phyloP scores from a whole-genome alignment of 2,113 vertebrate species.

The Jacana jacana region DNA sequence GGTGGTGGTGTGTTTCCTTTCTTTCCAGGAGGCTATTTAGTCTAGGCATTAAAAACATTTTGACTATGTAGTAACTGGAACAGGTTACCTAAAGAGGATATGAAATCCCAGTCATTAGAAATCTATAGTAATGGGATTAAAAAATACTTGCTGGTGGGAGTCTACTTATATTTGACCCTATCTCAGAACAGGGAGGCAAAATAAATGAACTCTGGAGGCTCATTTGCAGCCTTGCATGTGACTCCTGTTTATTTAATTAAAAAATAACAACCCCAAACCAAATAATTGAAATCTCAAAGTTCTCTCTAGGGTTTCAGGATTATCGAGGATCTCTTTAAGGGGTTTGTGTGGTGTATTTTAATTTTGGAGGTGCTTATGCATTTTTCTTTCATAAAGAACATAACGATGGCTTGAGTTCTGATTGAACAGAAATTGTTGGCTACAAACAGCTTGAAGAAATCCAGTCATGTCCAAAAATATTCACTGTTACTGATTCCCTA shows the following conservation, averaged over 20 bases:
- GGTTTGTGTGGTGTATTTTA: neutral
- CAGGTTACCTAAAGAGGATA: neutral
- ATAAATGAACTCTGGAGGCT: neutral
- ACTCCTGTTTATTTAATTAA: conserved; percentile 10
- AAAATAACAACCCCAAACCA: neutral
- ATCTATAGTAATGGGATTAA: neutral
- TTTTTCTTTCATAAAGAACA: neutral
- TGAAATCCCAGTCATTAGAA: neutral
- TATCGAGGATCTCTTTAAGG: neutral
- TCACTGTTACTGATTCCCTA: neutral
- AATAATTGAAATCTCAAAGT: conserved; percentile 37
- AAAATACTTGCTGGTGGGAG: neutral
- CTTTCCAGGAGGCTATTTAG: neutral
- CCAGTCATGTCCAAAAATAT: neutral
- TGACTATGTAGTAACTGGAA: neutral
- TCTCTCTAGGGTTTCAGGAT: conserved; percentile 20
- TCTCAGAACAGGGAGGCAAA: neutral
- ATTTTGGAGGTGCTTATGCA: neutral
- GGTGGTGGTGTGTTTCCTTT: neutral
- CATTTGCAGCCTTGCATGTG: neutral
- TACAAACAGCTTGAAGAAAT: neutral
- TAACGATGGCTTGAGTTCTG: neutral
- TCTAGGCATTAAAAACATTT: neutral
- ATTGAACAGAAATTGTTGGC: neutral
- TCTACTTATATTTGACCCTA: neutral